Base-by-base conservation (phyloP, 2,888 invertebrate genomes). In the Cremastinae sp. region DNA sequence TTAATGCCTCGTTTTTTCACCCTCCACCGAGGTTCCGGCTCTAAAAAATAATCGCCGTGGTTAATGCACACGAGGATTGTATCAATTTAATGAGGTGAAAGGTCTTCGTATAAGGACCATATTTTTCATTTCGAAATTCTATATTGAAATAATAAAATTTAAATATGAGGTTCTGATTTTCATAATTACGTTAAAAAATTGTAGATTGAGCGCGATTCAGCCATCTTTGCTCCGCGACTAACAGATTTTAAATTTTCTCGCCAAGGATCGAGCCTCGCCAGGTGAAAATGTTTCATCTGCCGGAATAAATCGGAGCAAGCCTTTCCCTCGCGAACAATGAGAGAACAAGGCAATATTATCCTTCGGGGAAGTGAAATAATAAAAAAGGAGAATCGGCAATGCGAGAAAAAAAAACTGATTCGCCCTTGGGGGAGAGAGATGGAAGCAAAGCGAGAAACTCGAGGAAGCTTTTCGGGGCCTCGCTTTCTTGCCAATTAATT, bases 401-500 rank as follows among this genome's bases (percentile, higher is more conserved):
- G 39, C 41, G 10, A 47, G 10, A 51, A 66, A 35, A 55, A 55
- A 66, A 43, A 55, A 20, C 49, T 56, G 22, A 43, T 69, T 75
- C 65, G 55, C 66, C 64, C 65, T 59, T 53, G 47, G 53, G 59
- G 64, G 18, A 59, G 43, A 14, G 51, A 10, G 20, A 18, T 56
- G 16, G 18, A 35, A 64, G 62, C 55, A 49, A 55, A 68, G 56
- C 66, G 55, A 71, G 72, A 68, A 68, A 72, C 51, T 64, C 72
- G 69, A 61, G 55, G 61, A 43, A 61, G 62, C 58, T 51, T 64
- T 53, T 43, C 64, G 64, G 69, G 62, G 65, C 73, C 45, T 16
- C 76, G 72, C 59, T 76, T 79, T 82, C 78, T 73, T 78, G 80
- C 78, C 81, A 81, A 83, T 83, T 82, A 83, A 83, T 82, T 80